Evolutionary conservation across 2,888 invertebrate genomes (phyloP), one percentile per base, ranked within the genome.

Genomic region (Siphlonurus alternatus): DNA sequence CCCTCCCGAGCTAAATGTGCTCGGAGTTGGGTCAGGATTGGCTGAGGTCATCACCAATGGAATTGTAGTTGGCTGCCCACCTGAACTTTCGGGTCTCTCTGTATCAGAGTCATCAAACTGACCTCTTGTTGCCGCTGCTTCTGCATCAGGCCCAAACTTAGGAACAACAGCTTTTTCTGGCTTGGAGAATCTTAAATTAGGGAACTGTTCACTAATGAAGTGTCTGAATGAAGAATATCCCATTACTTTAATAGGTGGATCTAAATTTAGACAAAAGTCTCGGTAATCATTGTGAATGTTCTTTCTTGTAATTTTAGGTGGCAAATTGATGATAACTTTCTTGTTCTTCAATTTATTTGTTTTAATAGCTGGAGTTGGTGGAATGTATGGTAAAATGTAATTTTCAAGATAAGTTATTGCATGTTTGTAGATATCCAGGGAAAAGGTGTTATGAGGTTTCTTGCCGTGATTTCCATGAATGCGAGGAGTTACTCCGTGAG

Each of bases 201-300:
- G 87, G 74, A 88, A 89, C 72, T 88, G 88, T 70, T 87, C 87
- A 72, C 87, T 88, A 84, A 89, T 86, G 72, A 88, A 89, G 70
- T 87, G 84, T 67, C 88, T 78, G 76, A 89, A 89, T 10, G 88
- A 88, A 1, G 88, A 87, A 71, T 88, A 89, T 0, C 88, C 88
- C 87, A 89, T 87, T 19, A 86, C 76, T 74, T 88, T 88, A 18
- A 85, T 82, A 63, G 83, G 83, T 0, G 86, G 85, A 70, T 86
- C 85, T 63, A 84, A 74, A 67, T 84, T 82, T 72, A 84, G 84
- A 66, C 87, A 86, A 71, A 85, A 87, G 69, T 87, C 84, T 71
- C 84, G 84, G 72, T 88, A 88, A 56, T 84, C 83, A 70, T 87
- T 85, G 69, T 88, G 88, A 53, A 88, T 77, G 71, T 86, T 86